Conservation (phyloP, 2,888 invertebrate genomes). For the Lordiphosa fenestrarum region DNA sequence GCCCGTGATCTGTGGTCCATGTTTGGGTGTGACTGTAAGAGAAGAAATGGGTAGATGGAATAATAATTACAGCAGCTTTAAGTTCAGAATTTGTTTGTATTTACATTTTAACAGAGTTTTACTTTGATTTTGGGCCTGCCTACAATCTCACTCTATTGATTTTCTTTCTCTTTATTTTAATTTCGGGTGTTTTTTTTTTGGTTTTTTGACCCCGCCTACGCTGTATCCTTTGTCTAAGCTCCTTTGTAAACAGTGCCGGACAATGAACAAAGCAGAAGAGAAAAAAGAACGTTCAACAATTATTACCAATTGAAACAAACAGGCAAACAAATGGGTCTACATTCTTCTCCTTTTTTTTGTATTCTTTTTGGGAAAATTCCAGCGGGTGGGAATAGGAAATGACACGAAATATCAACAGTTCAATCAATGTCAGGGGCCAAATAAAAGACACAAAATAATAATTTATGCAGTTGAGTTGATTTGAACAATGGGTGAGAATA, state of each 20-base stretch:
- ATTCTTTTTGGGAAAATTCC: too few relatives aligned
- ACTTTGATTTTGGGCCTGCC: too few relatives aligned
- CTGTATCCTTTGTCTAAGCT: conserved; percentile 31
- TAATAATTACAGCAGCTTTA: too few relatives aligned
- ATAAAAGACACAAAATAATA: conserved; percentile 50
- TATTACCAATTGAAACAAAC: conserved; percentile 51
- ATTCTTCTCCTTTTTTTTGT: too few relatives aligned
- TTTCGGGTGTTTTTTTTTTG: not conserved
- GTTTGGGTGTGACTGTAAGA: conserved; percentile 87
- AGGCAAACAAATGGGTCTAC: conserved; percentile 20
- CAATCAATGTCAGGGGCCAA: conserved; percentile 62
- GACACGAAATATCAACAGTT: conserved; percentile 52
- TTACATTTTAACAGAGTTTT: conserved; percentile 1
- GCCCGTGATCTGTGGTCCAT: conserved; percentile 90
- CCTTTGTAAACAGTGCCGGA: conserved; percentile 33
- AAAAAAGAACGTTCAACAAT: conserved; percentile 40
- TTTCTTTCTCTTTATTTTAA: not conserved
- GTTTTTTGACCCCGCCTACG: not conserved
- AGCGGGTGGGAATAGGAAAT: conserved; percentile 3
- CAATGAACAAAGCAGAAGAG: conserved; percentile 28
- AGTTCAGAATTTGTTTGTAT: too few relatives aligned
- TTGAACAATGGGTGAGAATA: conserved; percentile 32
- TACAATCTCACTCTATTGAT: too few relatives aligned
- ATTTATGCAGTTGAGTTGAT: conserved; percentile 63
- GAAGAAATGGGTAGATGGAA: conserved; percentile 3